Evolutionary conservation across 2,797 vertebrate genomes (phyloP), one percentile per base, ranked within the genome.

Genomic region (Triplophysa bombifrons): DNA sequence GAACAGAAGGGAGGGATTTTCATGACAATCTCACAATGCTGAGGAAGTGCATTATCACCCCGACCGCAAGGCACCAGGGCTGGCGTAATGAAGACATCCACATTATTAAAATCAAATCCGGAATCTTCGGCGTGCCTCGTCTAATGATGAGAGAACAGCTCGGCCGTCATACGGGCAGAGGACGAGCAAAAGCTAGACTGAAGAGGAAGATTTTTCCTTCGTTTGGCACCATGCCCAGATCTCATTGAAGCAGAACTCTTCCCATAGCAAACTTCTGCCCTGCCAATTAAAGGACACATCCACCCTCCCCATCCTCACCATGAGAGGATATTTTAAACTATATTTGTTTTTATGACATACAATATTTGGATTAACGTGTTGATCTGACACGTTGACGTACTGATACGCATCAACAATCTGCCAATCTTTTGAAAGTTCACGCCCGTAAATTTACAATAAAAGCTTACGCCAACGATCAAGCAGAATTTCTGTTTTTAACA

Each of bases 191-290:
- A 44, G 67, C 55, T 27, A 72, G 69, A 53, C 27, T 41, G 50
- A 55, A 72, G 69, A 79, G 22, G 58, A 46, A 64, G 60, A 72
- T 96, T 95, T 95, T 94, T 93, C 94, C 92, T 97, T 96, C 94
- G 93, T 96, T 96, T 99, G 97, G 97, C 98, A 93, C 88, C 84
- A 87, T 84, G 96, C 96, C 97, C 96, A 94, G 96, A 96, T 96
- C 93, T 96, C 94, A 96, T 95, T 98, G 95, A 96, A 94, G 93
- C 97, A 96, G 94, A 98, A 97, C 95, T 92, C 95, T 94, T 93
- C 94, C 93, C 93, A 93, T 91, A 92, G 92, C 90, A 92, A 95
- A 96, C 93, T 89, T 91, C 93, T 95, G 92, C 92, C 92, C 91
- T 89, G 93, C 91, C 93, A 94, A 94, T 96, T 96, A 95, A 93